These are phyloP conservation scores for Pleuronectes platessa DNA, from an alignment of 2,113 vertebrate genomes.

Conservation along the genomic window DNA sequence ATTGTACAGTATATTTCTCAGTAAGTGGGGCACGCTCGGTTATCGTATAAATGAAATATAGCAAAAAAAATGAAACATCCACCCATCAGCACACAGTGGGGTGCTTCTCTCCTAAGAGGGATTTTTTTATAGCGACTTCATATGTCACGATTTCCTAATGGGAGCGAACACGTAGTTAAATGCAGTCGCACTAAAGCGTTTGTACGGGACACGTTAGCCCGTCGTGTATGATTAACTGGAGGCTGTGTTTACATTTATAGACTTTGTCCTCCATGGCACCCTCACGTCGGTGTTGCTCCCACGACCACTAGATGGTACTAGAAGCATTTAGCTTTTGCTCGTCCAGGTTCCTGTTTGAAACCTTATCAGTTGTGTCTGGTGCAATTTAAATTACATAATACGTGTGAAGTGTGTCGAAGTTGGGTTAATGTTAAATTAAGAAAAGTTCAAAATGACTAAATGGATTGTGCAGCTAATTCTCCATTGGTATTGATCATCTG, in stretches of 20 bases:
- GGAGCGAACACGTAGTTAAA: constrained; percentile 36
- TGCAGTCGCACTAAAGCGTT: constrained; percentile 21
- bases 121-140: constrained; percentile 32
- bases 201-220: constrained; percentile 28
- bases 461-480: neutral
- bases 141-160: constrained; percentile 38
- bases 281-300: neutral
- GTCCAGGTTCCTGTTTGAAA: constrained; percentile 22
- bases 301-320: constrained; percentile 79
- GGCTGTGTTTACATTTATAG: constrained; percentile 4
- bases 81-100: constrained; percentile 45
- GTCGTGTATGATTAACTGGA: constrained; percentile 36
- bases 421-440: neutral
- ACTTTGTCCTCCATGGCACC: neutral
- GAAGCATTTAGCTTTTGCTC: constrained; percentile 54
- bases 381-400: constrained; percentile 58
- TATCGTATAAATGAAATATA: constrained; percentile 33
- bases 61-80: constrained; percentile 14
- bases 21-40: constrained; percentile 34
- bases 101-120: constrained; percentile 25
- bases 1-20: constrained; percentile 2
- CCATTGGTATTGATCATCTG: neutral
- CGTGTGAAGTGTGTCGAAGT: constrained; percentile 6
- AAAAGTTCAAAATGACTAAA: neutral
- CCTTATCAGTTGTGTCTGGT: constrained; percentile 1